Conservation (phyloP, 2,113 vertebrate genomes). For the Microcebus ravelobensis region DNA sequence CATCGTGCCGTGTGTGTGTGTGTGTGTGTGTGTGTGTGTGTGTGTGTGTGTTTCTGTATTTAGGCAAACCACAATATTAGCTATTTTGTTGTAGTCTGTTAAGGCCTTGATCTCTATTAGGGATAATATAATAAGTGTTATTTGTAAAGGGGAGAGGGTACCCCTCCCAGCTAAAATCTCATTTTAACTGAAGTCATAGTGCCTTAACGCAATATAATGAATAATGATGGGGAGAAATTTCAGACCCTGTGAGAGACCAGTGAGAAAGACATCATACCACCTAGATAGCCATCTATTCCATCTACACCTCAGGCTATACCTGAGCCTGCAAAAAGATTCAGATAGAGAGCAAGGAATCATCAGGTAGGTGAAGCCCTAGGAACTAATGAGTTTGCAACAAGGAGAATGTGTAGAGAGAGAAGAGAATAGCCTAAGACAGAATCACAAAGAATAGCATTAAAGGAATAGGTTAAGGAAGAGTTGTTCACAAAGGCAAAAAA, state of each 20-base stretch:
- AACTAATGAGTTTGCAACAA: neutral
- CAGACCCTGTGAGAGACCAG: neutral
- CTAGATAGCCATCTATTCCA: neutral
- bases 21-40: neutral
- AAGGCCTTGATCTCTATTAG: neutral
- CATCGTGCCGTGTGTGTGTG: neutral
- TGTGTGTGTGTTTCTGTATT: neutral
- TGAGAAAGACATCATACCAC: neutral
- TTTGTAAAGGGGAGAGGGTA: neutral
- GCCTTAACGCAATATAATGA: slow-evolving; percentile 38
- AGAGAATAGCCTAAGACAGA: neutral
- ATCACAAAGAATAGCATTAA: slow-evolving; percentile 16
- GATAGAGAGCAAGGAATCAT: slow-evolving; percentile 27
- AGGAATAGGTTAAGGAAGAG: neutral
- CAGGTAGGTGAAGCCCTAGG: neutral
- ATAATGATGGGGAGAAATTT: slow-evolving; percentile 2
- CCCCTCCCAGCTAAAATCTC: slow-evolving; percentile 17
- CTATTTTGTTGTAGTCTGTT: neutral
- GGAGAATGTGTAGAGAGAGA: neutral
- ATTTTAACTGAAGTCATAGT: slow-evolving; percentile 28
- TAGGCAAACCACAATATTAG: neutral
- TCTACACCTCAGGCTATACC: neutral
- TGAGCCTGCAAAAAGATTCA: slow-evolving; percentile 11
- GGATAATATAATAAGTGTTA: neutral
- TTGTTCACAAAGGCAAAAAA: slow-evolving; percentile 23